phyloP scores from a whole-genome alignment of 2,888 invertebrate genomes.

The Catocala nupta region DNA sequence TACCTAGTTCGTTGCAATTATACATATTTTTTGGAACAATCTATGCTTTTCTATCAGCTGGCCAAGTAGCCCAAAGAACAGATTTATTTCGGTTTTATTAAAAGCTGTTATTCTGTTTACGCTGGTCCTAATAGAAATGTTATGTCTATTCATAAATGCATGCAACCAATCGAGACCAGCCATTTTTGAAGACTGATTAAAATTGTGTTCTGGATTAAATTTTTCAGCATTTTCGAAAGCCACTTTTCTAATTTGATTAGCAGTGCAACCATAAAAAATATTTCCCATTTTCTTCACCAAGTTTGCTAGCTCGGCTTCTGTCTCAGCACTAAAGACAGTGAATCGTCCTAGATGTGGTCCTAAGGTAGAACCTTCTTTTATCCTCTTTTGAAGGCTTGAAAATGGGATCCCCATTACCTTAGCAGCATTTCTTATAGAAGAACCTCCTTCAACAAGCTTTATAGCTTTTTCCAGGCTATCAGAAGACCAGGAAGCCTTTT shows the following conservation, averaged over 20 bases:
- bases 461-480: constrained; percentile 28
- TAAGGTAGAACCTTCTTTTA: constrained; percentile 40
- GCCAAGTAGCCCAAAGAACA: constrained; percentile 48
- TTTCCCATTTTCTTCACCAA: constrained; percentile 48
- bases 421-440: constrained; percentile 50
- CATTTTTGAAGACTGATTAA: constrained; percentile 11
- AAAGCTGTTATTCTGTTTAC: constrained; percentile 50
- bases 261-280: constrained; percentile 48
- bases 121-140: constrained; percentile 30
- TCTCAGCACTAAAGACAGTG: constrained; percentile 41
- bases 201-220: constrained; percentile 10
- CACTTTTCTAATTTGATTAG: constrained; percentile 43
- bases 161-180: constrained; percentile 37
- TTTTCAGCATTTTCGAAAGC: constrained; percentile 44
- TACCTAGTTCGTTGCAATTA: constrained; percentile 73
- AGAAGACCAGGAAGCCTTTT: not conserved
- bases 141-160: too few species aligned
- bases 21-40: constrained; percentile 56
- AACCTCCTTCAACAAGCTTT: constrained; percentile 43
- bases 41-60: constrained; percentile 39
- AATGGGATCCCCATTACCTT: constrained; percentile 31
- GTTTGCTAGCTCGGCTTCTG: constrained; percentile 42
- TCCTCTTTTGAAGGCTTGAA: constrained; percentile 45
- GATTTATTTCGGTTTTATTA: constrained; percentile 51
- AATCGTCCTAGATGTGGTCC: constrained; percentile 49